phyloP scores from a whole-genome alignment of 2,113 vertebrate genomes.

The Vulpes ferrilata region DNA sequence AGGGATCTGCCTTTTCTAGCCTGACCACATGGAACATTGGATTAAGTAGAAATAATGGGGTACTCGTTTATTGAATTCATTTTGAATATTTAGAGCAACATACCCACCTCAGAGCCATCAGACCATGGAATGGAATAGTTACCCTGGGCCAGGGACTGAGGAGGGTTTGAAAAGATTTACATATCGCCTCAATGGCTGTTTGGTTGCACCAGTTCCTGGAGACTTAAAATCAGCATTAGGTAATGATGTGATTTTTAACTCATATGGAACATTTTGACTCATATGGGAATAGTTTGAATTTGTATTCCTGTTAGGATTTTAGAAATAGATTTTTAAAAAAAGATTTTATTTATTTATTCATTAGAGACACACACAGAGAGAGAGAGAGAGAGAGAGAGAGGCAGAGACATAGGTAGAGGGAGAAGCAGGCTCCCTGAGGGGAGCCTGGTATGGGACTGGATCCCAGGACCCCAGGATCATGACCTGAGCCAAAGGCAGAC shows the following conservation, averaged over 20 bases:
- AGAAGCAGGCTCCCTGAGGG: no score
- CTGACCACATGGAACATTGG: background rate
- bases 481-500: no score
- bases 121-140: background rate
- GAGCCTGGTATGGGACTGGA: no score
- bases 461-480: no score
- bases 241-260: constrained; percentile 39
- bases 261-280: background rate
- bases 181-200: constrained; percentile 1
- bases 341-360: no score
- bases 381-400: no score
- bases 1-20: background rate
- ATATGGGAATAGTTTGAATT: constrained; percentile 21
- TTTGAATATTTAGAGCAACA: background rate
- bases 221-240: background rate
- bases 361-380: no score
- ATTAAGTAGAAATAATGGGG: background rate
- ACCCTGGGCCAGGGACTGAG: no score
- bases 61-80: background rate
- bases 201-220: background rate
- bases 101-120: background rate
- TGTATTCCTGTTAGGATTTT: background rate
- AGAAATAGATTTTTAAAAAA: background rate
- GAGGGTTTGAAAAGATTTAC: background rate
- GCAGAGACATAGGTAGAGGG: no score